A percentile compares a stretch with the other conserved stretches of the same genome.
These are phyloP conservation scores for Erpornis zantholeuca DNA, from an alignment of 2,113 vertebrate genomes.

Conservation along the genomic window DNA sequence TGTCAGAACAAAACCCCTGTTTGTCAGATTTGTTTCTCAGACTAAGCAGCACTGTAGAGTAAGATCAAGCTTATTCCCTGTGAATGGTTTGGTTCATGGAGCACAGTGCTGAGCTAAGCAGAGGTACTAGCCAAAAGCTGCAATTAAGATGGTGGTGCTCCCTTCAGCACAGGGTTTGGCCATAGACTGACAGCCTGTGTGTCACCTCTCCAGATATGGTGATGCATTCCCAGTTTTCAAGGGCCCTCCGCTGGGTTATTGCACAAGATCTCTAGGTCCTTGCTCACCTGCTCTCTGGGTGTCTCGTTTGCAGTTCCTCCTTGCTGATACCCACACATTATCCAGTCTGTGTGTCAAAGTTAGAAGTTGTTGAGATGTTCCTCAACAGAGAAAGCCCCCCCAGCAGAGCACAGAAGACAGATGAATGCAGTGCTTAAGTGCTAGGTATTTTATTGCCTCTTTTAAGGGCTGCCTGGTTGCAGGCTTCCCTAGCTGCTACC, in stretches of 20 bases:
- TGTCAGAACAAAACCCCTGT: not conserved
- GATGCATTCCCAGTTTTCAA: not conserved
- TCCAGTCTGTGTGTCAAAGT: not conserved
- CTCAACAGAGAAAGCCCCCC: not conserved
- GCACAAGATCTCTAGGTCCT: not conserved
- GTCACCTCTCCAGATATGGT: not conserved
- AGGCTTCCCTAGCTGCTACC: not conserved
- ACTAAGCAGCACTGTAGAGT: not conserved
- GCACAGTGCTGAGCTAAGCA: not conserved
- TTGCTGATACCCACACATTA: not conserved
- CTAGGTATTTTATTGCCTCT: not conserved
- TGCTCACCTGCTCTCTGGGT: rapidly evolving
- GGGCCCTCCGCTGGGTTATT: not conserved
- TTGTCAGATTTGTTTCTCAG: not conserved
- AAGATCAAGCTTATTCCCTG: not conserved
- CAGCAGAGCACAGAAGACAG: not conserved
- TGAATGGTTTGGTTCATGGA: not conserved
- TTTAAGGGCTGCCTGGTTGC: not conserved
- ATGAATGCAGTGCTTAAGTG: not conserved
- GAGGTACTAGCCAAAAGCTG: not conserved
- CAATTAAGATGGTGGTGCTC: not conserved
- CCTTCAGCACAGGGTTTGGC: not conserved
- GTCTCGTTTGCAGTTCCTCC: not conserved
- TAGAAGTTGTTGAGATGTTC: not conserved
- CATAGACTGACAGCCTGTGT: not conserved